A percentile compares a stretch with the other conserved stretches of the same genome.
phyloP scores from a whole-genome alignment of 2,888 invertebrate genomes.

The Caenorhabditis sp. region DNA sequence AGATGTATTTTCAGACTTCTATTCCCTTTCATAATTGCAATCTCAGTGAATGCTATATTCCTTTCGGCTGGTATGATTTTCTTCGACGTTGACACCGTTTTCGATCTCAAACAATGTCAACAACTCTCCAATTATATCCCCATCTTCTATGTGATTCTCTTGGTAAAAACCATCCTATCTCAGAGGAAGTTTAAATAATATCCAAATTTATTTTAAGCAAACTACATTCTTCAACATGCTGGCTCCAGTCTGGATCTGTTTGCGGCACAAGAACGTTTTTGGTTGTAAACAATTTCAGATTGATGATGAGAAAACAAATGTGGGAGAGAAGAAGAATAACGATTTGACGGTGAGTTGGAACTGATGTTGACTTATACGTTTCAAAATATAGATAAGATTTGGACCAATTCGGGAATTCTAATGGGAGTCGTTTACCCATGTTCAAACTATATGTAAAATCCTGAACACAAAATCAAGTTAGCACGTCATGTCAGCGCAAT shows the following conservation, averaged over 20 bases:
- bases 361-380: no score
- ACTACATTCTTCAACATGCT: slow-evolving; percentile 20
- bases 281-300: not conserved
- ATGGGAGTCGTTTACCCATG: no score
- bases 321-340: not conserved
- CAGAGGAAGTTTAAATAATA: not conserved
- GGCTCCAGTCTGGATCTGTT: slow-evolving; percentile 21
- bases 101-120: slow-evolving; percentile 10
- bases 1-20: slow-evolving; percentile 13
- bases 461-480: no score
- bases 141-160: slow-evolving; percentile 12
- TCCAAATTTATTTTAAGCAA: slow-evolving; percentile 13
- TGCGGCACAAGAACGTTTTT: slow-evolving; percentile 9
- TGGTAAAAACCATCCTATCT: slow-evolving; percentile 8
- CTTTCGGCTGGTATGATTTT: slow-evolving; percentile 11
- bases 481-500: no score
- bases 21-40: slow-evolving; percentile 11
- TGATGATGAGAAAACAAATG: not conserved
- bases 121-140: slow-evolving; percentile 16
- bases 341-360: slow-evolving; percentile 7
- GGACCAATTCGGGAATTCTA: no score
- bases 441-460: no score
- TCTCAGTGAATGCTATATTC: slow-evolving; percentile 8
- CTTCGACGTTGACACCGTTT: slow-evolving; percentile 18
- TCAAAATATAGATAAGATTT: no score